phyloP scores from a whole-genome alignment of 2,888 invertebrate genomes.

The Osmoderma eremita region DNA sequence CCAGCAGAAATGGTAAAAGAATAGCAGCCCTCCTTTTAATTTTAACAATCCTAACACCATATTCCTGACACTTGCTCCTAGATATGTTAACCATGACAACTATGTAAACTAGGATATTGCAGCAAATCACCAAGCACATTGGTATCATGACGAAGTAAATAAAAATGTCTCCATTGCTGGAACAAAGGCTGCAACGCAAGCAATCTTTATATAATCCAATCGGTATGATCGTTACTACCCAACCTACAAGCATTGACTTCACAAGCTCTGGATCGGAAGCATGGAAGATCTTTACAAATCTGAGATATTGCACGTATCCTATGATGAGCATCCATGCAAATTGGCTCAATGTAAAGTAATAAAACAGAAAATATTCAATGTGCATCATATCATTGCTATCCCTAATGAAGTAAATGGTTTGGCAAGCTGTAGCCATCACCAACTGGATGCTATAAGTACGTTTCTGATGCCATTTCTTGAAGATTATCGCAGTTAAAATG shows the following conservation, averaged over 20 bases:
- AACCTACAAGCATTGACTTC: slow-evolving; percentile 22
- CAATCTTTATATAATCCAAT: slow-evolving; percentile 19
- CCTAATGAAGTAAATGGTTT: slow-evolving; percentile 18
- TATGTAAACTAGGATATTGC: slow-evolving; percentile 29
- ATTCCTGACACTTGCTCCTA: slow-evolving; percentile 10
- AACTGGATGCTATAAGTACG: slow-evolving; percentile 23
- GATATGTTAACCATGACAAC: slow-evolving; percentile 29
- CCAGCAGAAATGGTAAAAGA: slow-evolving; percentile 31
- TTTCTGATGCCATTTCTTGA: slow-evolving; percentile 27
- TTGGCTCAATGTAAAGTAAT: slow-evolving; percentile 28
- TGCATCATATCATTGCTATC: slow-evolving; percentile 11
- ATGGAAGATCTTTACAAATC: slow-evolving; percentile 29
- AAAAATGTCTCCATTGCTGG: slow-evolving; percentile 25
- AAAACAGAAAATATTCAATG: slow-evolving; percentile 27
- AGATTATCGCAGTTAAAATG: background rate
- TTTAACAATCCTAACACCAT: background rate
- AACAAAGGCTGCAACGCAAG: slow-evolving; percentile 20
- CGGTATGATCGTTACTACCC: slow-evolving; percentile 29
- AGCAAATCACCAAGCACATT: slow-evolving; percentile 19
- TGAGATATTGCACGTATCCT: slow-evolving; percentile 33
- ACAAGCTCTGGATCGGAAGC: background rate
- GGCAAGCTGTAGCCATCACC: slow-evolving; percentile 14
- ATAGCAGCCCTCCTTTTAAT: slow-evolving; percentile 17
- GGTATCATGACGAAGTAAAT: slow-evolving; percentile 33
- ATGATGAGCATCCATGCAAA: slow-evolving; percentile 40